Base-by-base conservation (phyloP, 37 sponge, comb jelly and placozoan species). In the Beroe forskalii region DNA sequence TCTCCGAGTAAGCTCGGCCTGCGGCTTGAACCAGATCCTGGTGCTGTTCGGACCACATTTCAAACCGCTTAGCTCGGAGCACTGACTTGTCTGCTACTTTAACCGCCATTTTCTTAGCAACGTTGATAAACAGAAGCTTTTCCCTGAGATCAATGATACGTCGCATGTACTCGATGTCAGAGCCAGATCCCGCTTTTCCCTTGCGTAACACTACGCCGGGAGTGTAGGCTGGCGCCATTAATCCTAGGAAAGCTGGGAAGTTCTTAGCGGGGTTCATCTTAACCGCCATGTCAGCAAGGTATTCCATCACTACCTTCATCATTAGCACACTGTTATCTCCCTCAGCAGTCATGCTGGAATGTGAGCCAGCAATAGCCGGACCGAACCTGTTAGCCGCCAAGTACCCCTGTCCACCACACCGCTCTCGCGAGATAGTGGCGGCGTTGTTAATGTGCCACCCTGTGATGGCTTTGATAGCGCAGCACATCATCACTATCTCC, bases 341-440 rank as follows among this genome's bases (percentile, higher is more conserved):
- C 86, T 80, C 86, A 4, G 86, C 86, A 27, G 86, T 80, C 86
- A 80, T 80, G 30, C 86, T 80, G 55, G 86, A 80, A 43, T 80
- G 86, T 2, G 86, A 80, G 4, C 86, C 86, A 1, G 55, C 86
- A 24, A 80, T 80, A 25, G 86, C 67, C 1, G 89, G 67, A 42
- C 61, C 83, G 41, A 76, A 44, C 60, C 44, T 61, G 92, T 62
- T 44, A 93, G 96, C 94, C 40, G 94, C 76, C 14, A 95, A 92
- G 90, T 93, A 99, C 38, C 99, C 99, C 80, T 99, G 97, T 28
- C 99, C 99, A 1, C 99, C 99, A 93, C 97, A 99, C 20, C 96
- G 94, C 91, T 96, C 96, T 27, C 99, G 94, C 60, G 41, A 2
- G 0, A 80, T 80, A 55, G 86, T 80, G 40, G 86, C 86, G n/a